A percentile compares a stretch with the other conserved stretches of the same genome.
Conservation (phyloP, 2,888 invertebrate species). For the Cheilosia impressa region DNA sequence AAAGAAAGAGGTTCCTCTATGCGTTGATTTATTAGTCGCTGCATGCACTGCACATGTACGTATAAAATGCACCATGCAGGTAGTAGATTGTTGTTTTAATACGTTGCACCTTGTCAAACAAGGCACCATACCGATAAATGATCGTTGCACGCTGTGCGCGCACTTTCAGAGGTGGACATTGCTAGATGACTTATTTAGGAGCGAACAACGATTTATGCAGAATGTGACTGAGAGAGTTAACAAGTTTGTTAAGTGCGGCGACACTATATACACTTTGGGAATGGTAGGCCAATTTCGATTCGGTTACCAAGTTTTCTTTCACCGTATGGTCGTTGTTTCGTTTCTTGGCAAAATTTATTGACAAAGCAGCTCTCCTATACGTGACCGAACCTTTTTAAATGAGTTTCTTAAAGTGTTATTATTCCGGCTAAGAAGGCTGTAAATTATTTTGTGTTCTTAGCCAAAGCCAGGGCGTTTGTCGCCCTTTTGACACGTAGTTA, state of each 20-base stretch:
- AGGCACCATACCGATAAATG: constrained; percentile 52
- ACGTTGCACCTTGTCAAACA: constrained; percentile 70
- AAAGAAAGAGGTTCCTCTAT: neutral
- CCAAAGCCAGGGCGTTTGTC: neutral
- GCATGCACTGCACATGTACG: constrained; percentile 42
- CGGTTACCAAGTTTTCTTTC: neutral
- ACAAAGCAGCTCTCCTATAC: neutral
- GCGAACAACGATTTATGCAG: constrained; percentile 3
- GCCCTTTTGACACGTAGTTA: neutral
- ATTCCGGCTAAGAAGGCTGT: neutral
- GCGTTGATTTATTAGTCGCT: constrained; percentile 64
- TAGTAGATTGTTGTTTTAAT: constrained; percentile 59
- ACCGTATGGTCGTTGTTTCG: neutral
- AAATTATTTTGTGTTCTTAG: neutral
- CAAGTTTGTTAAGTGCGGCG: constrained; percentile 4
- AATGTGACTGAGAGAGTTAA: constrained; percentile 19
- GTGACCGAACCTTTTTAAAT: neutral
- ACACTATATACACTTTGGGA: neutral
- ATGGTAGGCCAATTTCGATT: neutral
- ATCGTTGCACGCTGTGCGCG: constrained; percentile 46
- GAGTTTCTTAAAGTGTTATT: neutral
- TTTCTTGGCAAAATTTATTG: constrained; percentile 2
- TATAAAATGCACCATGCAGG: constrained; percentile 35
- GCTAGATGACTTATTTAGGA: constrained; percentile 28
- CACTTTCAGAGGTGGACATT: constrained; percentile 12